Base-by-base conservation (phyloP, 1,140 invertebrate species). In the Drosophila suzukii region DNA sequence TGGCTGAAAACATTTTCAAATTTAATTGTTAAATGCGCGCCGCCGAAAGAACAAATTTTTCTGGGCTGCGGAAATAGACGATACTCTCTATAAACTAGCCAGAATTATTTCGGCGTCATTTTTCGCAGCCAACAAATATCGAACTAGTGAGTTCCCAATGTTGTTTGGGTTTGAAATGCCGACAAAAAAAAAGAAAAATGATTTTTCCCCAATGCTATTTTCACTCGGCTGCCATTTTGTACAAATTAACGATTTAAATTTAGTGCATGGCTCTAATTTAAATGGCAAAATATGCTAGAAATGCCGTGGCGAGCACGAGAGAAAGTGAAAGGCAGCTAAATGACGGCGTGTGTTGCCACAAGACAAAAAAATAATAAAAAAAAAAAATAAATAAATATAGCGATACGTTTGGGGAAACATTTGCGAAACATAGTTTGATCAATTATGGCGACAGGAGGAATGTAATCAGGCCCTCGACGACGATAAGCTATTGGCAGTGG, bases 221-320 rank as follows among this genome's bases (percentile, higher is more conserved):
- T 76, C 55, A 67, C 55, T 46, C 20, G 55, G n/a, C 59, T 85
- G 81, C 81, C 63, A 85, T 81, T 86, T 86, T 77, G 60, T 55
- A 60, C 62, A 86, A 81, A 82, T 88, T 80, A 73, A 76, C 54
- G 78, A 76, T 79, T 83, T 89, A 83, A 83, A 88, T 86, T 88
- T 82, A 86, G 83, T 83, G 67, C 73, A 67, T n/a, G 70, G 68
- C 67, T 76, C 41, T 54, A 72, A 65, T 85, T 85, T 70, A 83
- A 88, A 88, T 88, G 83, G 72, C 84, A 73, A 89, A 88, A 75
- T 77, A 88, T 88, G 81, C 53, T 41, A 70, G 65, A 76, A 89
- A 88, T 88, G 83, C 84, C 67, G 70, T n/a, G 44, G 51, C 32
- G 36, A 49, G 63, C 30, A 17, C 68, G 63, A 85, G 53, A 65